Conservation (phyloP, 2,113 vertebrate genomes). For the Haemorhous mexicanus region DNA sequence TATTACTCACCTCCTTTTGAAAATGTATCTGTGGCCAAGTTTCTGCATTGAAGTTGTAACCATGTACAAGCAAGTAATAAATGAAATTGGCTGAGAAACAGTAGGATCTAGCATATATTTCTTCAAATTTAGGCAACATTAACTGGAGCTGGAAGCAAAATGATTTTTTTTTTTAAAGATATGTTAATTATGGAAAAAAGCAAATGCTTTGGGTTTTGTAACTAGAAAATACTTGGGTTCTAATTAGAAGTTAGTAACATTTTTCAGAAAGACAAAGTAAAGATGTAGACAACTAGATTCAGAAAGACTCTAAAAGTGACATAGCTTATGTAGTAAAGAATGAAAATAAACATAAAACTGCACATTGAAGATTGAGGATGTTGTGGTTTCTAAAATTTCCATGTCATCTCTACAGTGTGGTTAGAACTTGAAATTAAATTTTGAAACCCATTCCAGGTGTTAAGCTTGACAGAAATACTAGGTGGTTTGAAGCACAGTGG, state of each 20-base stretch:
- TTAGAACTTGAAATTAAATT: background rate
- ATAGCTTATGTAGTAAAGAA: background rate
- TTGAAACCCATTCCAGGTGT: background rate
- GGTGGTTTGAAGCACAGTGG: background rate
- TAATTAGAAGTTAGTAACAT: background rate
- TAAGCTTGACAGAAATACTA: background rate
- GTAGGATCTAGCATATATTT: conserved; percentile 80
- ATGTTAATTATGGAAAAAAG: background rate
- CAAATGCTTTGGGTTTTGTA: background rate
- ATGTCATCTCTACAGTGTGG: background rate
- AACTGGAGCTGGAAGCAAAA: conserved; percentile 72
- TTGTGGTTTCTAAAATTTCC: background rate
- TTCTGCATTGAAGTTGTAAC: conserved; percentile 85
- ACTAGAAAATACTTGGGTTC: background rate
- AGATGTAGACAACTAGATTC: background rate
- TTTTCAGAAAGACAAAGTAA: background rate
- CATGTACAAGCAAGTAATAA: conserved; percentile 80
- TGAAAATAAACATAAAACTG: background rate
- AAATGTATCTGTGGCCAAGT: conserved; percentile 86
- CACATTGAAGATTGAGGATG: background rate
- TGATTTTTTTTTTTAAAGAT: background rate
- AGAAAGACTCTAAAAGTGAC: background rate
- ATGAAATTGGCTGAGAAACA: conserved; percentile 88
- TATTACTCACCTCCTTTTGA: conserved; percentile 80
- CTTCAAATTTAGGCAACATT: conserved; percentile 65